Base-by-base conservation (phyloP, 2,888 invertebrate genomes). In the Melieria omissa region DNA sequence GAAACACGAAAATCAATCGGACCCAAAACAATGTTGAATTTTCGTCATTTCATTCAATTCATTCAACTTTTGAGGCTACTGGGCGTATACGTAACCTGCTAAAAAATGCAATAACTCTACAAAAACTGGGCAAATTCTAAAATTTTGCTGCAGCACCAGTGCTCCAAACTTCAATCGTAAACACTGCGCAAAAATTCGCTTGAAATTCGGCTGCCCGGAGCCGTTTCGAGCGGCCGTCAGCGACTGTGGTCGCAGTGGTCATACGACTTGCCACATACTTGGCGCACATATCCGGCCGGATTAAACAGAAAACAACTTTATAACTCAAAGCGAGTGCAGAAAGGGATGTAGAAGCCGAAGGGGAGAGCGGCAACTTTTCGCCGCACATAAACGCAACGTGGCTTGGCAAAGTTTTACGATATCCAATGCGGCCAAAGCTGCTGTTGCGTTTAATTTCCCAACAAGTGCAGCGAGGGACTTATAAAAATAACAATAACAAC, bases 401-500 rank as follows among this genome's bases (percentile, higher is more conserved):
- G 44, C 55, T 45, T 41, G 16, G 12, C 9, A 61, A 71, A 63
- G 16, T 71, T 66, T 71, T 71, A 67, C 47, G 58, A 58, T 64
- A 16, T 65, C 46, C 54, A n/a, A 12, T n/a, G 46, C 65, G 29
- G 29, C 14, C 46, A 41, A 12, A 68, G 61, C 54, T 2, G 54
- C 54, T 60, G 61, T 68, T 68, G 9, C 4, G 71, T 62, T 71
- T 71, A 57, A 71, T 71, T 67, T 67, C 49, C 4, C 64, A 63
- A 66, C 63, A 71, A 71, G 46, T 66, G 67, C 55, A 47, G 49
- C 66, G 54, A 47, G 63, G 58, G 71, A 71, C 47, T 10, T 16
- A 47, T 55, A 55, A 63, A 69, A 69, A 52, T 52, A 52, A 52
- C 14, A 74, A 69, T 49, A 74, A 70, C 65, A 73, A 65, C 64